Percentiles rank a stretch among this genome's conserved stretches.
Conservation (phyloP, 2,113 vertebrate species). For the Benitochromis conjunctus region DNA sequence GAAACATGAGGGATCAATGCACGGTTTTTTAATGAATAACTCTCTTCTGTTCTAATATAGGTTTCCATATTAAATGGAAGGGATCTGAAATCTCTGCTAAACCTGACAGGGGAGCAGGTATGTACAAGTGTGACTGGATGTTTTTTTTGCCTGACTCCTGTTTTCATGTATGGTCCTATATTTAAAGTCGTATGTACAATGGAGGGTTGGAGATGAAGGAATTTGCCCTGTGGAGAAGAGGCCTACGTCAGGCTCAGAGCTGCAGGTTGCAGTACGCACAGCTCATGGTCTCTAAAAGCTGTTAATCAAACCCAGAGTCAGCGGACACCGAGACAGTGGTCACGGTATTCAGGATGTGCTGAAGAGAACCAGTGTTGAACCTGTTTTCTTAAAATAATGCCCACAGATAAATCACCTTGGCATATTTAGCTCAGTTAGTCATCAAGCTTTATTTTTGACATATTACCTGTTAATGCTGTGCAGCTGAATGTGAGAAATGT, state of each 20-base stretch:
- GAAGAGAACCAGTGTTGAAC: not conserved
- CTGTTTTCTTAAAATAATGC: not conserved
- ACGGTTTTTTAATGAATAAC: not conserved
- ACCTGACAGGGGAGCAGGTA: slow-evolving; percentile 89
- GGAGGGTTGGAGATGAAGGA: slow-evolving; percentile 16
- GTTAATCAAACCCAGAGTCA: slow-evolving; percentile 30
- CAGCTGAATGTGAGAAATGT: not conserved
- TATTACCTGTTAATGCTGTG: rapidly evolving
- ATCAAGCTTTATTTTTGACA: not conserved
- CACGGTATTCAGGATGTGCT: not conserved
- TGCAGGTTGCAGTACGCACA: slow-evolving; percentile 19
- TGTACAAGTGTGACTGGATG: slow-evolving; percentile 28
- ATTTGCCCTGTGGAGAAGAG: slow-evolving; percentile 28
- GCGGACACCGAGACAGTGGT: not conserved
- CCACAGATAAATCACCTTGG: not conserved
- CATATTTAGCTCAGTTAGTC: not conserved
- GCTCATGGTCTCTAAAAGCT: not conserved
- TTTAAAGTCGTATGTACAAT: slow-evolving; percentile 7
- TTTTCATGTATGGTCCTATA: slow-evolving; percentile 13
- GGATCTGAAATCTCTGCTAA: slow-evolving; percentile 78
- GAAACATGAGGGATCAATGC: not conserved
- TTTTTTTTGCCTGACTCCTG: not conserved
- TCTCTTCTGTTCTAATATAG: slow-evolving; percentile 50
- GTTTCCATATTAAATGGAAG: slow-evolving; percentile 84
- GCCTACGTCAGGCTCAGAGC: slow-evolving; percentile 14